Percentiles rank a stretch among this genome's conserved stretches.
Evolutionary conservation across 2,888 invertebrate species (phyloP).

Genomic region (Pristionchus fissidentatus): DNA sequence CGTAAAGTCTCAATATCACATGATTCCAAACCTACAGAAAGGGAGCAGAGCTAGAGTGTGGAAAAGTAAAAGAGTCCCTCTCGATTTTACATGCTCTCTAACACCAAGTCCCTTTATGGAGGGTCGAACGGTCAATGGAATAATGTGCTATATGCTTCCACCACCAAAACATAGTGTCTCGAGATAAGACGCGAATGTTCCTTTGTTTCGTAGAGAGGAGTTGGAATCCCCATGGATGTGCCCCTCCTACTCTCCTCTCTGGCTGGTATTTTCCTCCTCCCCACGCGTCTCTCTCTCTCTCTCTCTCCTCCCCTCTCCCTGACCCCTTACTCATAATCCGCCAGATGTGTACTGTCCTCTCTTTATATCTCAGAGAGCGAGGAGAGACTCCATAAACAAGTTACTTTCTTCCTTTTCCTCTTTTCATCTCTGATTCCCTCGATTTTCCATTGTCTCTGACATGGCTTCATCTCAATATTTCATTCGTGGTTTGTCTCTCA

Average conservation of each 20-base stretch:
- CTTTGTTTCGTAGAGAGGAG: no score
- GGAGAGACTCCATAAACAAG: not conserved
- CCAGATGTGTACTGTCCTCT: not conserved
- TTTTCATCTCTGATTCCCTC: no score
- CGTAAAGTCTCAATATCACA: no score
- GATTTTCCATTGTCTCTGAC: not conserved
- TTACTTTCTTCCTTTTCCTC: not conserved
- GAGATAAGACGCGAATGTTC: no score
- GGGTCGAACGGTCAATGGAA: conserved; percentile 8
- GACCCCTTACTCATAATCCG: conserved; percentile 17
- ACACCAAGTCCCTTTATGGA: not conserved
- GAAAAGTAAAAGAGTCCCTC: no score
- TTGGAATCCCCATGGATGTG: no score
- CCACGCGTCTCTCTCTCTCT: not conserved
- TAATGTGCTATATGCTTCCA: conserved; percentile 17
- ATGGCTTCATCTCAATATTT: not conserved
- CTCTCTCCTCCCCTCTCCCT: conserved; percentile 30
- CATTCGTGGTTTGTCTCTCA: not conserved
- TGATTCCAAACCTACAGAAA: not conserved
- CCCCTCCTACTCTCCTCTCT: not conserved
- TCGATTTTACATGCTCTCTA: no score
- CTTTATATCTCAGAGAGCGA: not conserved
- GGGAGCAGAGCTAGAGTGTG: not conserved
- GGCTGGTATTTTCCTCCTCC: conserved; percentile 20
- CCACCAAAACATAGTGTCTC: no score